Conservation (phyloP, 2,113 vertebrate genomes). For the Melanerpes aurifrons region DNA sequence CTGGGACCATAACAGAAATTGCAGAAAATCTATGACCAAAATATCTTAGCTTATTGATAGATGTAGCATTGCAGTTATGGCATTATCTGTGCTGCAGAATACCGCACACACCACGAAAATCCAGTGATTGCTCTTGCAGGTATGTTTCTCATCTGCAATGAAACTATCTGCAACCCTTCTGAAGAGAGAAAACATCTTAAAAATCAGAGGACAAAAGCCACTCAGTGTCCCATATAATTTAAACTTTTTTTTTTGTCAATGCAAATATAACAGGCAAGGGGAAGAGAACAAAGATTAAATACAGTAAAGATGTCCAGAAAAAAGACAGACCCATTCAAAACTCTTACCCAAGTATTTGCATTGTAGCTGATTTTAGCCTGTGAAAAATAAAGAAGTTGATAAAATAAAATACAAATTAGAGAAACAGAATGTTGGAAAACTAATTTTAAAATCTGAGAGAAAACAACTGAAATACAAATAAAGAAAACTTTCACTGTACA, state of each 20-base stretch:
- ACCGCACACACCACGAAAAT: not conserved
- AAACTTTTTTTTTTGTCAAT: not conserved
- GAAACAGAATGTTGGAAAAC: not conserved
- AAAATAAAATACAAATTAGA: not conserved
- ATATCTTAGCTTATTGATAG: not conserved
- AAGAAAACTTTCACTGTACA: not conserved
- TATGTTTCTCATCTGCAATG: not conserved
- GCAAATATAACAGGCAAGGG: not conserved
- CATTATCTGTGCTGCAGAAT: not conserved
- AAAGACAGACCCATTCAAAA: not conserved
- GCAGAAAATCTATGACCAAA: not conserved
- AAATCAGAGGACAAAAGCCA: not conserved
- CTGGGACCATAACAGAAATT: not conserved
- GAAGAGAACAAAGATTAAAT: not conserved
- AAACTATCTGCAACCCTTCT: not conserved
- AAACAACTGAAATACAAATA: not conserved
- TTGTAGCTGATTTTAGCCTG: not conserved
- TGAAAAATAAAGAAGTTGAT: not conserved
- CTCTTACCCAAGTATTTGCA: not conserved
- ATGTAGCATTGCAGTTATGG: not conserved
- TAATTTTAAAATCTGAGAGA: not conserved
- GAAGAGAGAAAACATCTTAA: not conserved
- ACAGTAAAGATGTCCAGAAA: not conserved
- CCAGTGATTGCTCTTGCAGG: not conserved
- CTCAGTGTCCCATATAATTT: not conserved